Percentiles rank a stretch among this genome's conserved stretches.
phyloP scores from a whole-genome alignment of 1,140 invertebrate species.

The Vanessa atalanta region DNA sequence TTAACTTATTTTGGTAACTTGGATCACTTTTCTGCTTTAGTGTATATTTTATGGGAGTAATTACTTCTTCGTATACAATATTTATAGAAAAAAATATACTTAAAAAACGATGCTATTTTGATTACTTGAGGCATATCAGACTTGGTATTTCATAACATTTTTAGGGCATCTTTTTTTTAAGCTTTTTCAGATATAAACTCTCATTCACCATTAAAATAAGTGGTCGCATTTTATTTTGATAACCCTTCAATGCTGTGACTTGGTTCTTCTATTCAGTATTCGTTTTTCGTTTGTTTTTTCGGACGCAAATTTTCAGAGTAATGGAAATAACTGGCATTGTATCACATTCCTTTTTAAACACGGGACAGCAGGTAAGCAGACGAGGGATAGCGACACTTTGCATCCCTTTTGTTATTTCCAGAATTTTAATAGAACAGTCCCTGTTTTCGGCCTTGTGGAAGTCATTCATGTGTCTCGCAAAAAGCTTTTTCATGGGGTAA shows the following conservation, averaged over 20 bases:
- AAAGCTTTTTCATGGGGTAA: constrained; percentile 35
- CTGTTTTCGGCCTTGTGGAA: constrained; percentile 39
- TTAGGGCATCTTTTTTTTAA: neutral
- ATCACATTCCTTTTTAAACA: constrained; percentile 75
- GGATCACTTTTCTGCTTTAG: constrained; percentile 13
- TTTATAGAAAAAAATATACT: neutral
- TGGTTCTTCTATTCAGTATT: constrained; percentile 27
- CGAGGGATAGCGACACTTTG: constrained; percentile 64
- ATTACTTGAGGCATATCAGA: neutral
- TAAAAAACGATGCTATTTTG: neutral
- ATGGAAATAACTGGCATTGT: constrained; percentile 74
- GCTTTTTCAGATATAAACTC: constrained; percentile 1
- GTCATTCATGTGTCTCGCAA: constrained; percentile 44
- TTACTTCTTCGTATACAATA: neutral
- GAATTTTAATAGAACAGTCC: constrained; percentile 75
- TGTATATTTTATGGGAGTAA: constrained; percentile 1
- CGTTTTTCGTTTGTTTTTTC: constrained; percentile 33
- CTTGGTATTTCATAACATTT: neutral
- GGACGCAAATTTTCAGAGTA: constrained; percentile 54
- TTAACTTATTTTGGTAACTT: constrained; percentile 26
- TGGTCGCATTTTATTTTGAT: constrained; percentile 21
- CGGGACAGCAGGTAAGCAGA: constrained; percentile 64
- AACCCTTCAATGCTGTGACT: constrained; percentile 26
- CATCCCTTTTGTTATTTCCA: constrained; percentile 73
- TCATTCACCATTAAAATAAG: constrained; percentile 18